Percentiles rank a stretch among this genome's conserved stretches.
Evolutionary conservation across 2,888 invertebrate genomes (phyloP).

Genomic region (Xanthorhoe designata): DNA sequence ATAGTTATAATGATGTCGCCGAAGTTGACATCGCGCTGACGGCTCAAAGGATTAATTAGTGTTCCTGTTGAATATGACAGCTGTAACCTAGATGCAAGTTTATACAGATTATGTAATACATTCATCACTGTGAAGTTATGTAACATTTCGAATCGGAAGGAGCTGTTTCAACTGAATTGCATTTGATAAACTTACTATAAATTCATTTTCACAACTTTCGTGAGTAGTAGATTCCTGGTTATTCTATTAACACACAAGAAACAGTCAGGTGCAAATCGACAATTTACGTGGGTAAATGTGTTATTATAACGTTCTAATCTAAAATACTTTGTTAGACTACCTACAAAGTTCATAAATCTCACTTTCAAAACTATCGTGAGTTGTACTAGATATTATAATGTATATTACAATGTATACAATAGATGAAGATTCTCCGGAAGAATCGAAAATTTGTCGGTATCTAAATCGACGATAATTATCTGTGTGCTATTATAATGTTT

Average conservation of each 20-base stretch:
- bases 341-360: not conserved
- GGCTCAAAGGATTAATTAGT: conserved; percentile 43
- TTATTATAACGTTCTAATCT: no score
- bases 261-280: no score
- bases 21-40: conserved; percentile 34
- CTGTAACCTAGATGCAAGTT: conserved; percentile 15
- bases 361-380: no score
- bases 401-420: no score
- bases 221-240: no score
- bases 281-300: no score
- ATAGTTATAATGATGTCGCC: conserved; percentile 45
- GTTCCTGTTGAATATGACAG: conserved; percentile 30
- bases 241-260: no score
- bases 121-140: conserved; percentile 5
- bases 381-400: no score
- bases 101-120: conserved; percentile 7
- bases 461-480: no score
- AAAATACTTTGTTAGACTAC: not conserved
- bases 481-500: not conserved
- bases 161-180: not conserved
- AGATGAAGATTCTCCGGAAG: no score
- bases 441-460: no score
- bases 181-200: not conserved
- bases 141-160: conserved; percentile 1
- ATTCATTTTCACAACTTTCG: no score